Evolutionary conservation across 2,797 vertebrate genomes (phyloP).

Genomic region (Schizothorax lantsangensis): DNA sequence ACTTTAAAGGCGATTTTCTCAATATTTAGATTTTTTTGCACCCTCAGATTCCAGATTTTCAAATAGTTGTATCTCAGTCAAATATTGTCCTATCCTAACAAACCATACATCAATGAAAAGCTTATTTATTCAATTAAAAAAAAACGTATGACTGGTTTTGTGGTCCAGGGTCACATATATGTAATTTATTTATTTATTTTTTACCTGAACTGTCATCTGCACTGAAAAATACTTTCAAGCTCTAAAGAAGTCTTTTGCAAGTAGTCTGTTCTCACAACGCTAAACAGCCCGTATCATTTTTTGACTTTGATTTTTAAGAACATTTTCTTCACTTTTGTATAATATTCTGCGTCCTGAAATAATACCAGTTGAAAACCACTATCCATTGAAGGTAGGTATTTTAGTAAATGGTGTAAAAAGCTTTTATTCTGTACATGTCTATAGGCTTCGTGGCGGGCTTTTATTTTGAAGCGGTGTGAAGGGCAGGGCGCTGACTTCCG

Average conservation of each 20-base stretch:
- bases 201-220: not conserved
- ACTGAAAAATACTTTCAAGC: not conserved
- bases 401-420: not conserved
- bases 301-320: too few relatives aligned
- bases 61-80: too few relatives aligned
- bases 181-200: not conserved
- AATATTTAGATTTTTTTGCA: too few relatives aligned
- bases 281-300: not conserved
- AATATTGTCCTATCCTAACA: too few relatives aligned
- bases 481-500: slow-evolving; percentile 43
- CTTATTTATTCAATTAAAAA: not conserved
- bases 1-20: too few relatives aligned
- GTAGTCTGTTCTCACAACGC: not conserved
- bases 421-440: not conserved
- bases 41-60: too few relatives aligned
- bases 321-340: too few relatives aligned
- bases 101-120: not conserved
- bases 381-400: not conserved
- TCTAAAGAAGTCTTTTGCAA: not conserved
- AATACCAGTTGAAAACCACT: not conserved
- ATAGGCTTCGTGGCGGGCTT: not conserved
- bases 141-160: too few relatives aligned
- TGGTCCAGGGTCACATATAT: too few relatives aligned
- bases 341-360: not conserved
- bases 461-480: slow-evolving; percentile 12